Evolutionary conservation across 2,797 vertebrate genomes (phyloP), one percentile per base, ranked within the genome.

Genomic region (Chloroceryle inda): DNA sequence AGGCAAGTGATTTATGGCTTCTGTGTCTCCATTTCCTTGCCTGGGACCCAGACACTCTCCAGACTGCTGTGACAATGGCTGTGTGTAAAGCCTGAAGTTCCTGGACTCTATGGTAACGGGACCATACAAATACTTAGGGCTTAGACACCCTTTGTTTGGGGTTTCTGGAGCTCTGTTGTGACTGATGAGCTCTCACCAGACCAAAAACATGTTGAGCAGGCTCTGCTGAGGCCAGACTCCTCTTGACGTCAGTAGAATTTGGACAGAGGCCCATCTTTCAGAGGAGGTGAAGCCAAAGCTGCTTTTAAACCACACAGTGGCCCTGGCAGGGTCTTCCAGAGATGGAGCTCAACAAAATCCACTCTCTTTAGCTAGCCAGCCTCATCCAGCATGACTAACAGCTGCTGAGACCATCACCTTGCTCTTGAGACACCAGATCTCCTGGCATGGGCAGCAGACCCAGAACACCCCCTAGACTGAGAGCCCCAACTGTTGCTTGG

Each of bases 111-210:
- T 91, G 76, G 89, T 76, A 97, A 95, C 64, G 0, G 27, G 52
- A 38, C 72, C 85, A 96, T 76, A 94, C 91, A 94, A 92, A 95
- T 69, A 91, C 40, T 88, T 77, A 0, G 14, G 40, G 64, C 61
- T 55, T 49, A 87, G 67, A 44, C 61, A 91, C 61, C 13, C 89
- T 91, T 85, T 91, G 81, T 92, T 88, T 90, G 91, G 88, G 14
- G 11, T 92, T 96, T 92, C 91, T 96, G 89, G 92, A 91, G 64
- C 53, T 91, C 79, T 88, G 73, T 45, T 85, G 19, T 94, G 88
- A 93, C 85, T 89, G 93, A 94, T 94, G 91, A 95, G 88, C 73
- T 94, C 89, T 94, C 85, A 85, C 58, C 88, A 96, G 85, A 91
- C 69, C 82, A 94, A 94, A 95, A 88, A 45, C 85, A 85, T 85